phyloP scores from a whole-genome alignment of 2,113 vertebrate species.

The Siniperca knerii region DNA sequence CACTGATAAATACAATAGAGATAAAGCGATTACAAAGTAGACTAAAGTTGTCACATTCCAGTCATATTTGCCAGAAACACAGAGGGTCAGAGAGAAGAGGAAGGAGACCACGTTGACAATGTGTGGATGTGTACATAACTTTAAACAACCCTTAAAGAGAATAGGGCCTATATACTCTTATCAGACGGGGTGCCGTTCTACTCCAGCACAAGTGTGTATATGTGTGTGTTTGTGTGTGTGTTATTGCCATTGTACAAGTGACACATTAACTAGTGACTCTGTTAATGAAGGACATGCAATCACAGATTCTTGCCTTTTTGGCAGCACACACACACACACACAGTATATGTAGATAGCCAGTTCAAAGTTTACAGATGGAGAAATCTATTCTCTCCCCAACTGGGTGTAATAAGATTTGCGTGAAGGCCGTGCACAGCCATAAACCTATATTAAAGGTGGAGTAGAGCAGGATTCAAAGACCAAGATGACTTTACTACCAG shows the following conservation, averaged over 20 bases:
- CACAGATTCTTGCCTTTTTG: constrained; percentile 67
- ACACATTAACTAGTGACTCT: constrained; percentile 81
- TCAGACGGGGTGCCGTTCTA: constrained; percentile 52
- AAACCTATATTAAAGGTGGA: constrained; percentile 63
- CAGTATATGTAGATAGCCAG: constrained; percentile 45
- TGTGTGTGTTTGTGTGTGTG: constrained; percentile 29
- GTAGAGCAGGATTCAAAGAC: constrained; percentile 21
- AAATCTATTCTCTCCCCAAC: constrained; percentile 35
- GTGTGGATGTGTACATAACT: constrained; percentile 59
- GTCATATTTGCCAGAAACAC: constrained; percentile 43
- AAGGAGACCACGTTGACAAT: constrained; percentile 44
- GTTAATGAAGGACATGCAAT: constrained; percentile 81
- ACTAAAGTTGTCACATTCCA: constrained; percentile 54
- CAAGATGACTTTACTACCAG: constrained; percentile 43
- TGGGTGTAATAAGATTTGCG: constrained; percentile 33
- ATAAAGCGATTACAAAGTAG: constrained; percentile 19
- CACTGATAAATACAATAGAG: constrained; percentile 18
- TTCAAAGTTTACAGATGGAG: constrained; percentile 75
- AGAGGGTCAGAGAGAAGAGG: constrained; percentile 27
- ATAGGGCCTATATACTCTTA: constrained; percentile 33
- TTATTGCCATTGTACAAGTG: constrained; percentile 64
- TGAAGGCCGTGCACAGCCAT: constrained; percentile 58
- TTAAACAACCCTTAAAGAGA: constrained; percentile 52
- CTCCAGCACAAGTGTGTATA: constrained; percentile 39
- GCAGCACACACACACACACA: constrained; percentile 39